Base-by-base conservation (phyloP, 1,140 invertebrate species). In the Drosophila orena region DNA sequence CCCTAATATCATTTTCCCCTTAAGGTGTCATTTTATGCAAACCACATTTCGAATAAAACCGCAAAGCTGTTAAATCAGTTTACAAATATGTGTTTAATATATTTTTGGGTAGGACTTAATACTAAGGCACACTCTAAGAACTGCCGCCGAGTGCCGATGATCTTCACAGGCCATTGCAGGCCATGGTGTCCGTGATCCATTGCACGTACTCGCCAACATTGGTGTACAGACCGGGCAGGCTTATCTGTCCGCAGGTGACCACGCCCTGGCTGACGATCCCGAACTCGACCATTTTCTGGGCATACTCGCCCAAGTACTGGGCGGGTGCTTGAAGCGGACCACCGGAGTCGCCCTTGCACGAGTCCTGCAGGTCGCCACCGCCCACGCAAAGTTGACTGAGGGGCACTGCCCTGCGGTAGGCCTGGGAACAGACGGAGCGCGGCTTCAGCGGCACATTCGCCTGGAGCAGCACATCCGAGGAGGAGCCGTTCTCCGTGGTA, bases 271-370 rank as follows among this genome's bases (percentile, higher is more conserved):
- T 94, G 0, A 94, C 93, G 34, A 94, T 86, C 2, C 94, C 93
- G n/a, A 91, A 80, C 20, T 88, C 91, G 20, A 92, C 80, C 84
- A 89, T 81, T 34, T 80, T 74, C 22, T 70, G 50, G 15, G 68
- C 62, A 44, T 60, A 88, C 46, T 68, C 64, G 0, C 69, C 78
- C 30, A 83, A 14, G 17, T 78, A 90, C 10, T 50, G 50, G 1
- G 71, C 75, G 0, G 75, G 75, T 0, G 81, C 79, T 20, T 78
- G 79, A 17, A 93, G 61, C 0, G 93, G 93, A 6, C 93, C 93
- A 0, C 93, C 93, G 10, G 92, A 93, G 59, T 93, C 93, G 0
- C 95, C 95, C 43, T 93, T 90, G 64, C 95, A 96, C 0, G 94
- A 94, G 73, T 96, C 95, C 54, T 89, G 86, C 35, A 86, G 15